Conservation (phyloP, 2,797 vertebrate genomes). For the Pangasius mekongensis region DNA sequence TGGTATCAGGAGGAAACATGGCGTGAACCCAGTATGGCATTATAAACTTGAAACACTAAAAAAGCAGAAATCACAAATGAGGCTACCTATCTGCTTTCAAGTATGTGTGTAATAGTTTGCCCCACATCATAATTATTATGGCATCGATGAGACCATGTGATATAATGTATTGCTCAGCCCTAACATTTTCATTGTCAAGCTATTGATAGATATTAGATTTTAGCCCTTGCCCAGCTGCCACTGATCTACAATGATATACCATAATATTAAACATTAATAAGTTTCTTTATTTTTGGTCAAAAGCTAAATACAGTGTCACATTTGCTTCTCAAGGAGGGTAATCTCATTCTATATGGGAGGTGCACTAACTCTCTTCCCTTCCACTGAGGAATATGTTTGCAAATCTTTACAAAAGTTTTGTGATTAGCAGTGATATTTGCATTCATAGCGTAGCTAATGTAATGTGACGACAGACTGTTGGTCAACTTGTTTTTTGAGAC, state of each 20-base stretch:
- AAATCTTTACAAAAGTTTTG: background rate
- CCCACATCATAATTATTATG: no score
- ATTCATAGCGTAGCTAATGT: background rate
- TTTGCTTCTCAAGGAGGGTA: background rate
- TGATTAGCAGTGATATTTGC: background rate
- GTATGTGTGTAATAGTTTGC: no score
- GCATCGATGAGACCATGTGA: background rate
- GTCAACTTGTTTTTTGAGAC: background rate
- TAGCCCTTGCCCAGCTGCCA: background rate
- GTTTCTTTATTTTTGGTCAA: background rate
- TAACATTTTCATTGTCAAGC: no score
- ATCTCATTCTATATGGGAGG: background rate
- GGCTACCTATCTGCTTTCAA: no score
- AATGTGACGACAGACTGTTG: background rate
- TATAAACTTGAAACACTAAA: background rate
- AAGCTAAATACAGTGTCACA: background rate
- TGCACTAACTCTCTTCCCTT: background rate
- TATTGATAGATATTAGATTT: no score
- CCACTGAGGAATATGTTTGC: background rate
- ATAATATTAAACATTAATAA: background rate
- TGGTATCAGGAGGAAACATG: background rate
- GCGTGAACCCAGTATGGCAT: background rate
- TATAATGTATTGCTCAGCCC: no score
- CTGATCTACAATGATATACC: background rate
- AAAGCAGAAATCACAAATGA: background rate